Percentiles rank a stretch among this genome's conserved stretches.
These are phyloP conservation scores for Pachypeltis micranthus DNA, from an alignment of 1,140 invertebrate species.

Conservation along the genomic window DNA sequence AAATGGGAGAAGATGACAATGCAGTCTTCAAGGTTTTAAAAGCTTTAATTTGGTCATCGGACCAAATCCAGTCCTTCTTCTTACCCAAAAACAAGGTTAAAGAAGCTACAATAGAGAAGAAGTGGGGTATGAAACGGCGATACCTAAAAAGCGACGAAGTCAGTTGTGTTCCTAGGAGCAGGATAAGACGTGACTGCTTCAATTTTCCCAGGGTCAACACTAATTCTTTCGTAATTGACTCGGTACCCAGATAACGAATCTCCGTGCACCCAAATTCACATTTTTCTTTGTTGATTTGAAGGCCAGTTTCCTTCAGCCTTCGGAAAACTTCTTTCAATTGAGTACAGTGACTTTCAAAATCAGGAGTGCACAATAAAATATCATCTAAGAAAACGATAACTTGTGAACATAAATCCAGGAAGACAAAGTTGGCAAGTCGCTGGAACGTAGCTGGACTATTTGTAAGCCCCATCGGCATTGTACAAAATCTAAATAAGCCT, in stretches of 20 bases:
- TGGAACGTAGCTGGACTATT: constrained; percentile 35
- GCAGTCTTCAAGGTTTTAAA: constrained; percentile 34
- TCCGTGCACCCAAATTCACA: constrained; percentile 26
- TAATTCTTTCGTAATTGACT: constrained; percentile 31
- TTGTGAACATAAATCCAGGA: constrained; percentile 25
- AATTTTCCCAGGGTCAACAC: constrained; percentile 32
- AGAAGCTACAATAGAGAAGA: constrained; percentile 28
- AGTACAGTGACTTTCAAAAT: constrained; percentile 10
- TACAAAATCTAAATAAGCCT: constrained; percentile 30
- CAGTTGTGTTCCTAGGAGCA: constrained; percentile 25
- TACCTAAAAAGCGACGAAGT: constrained; percentile 34
- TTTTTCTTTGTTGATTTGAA: constrained; percentile 28
- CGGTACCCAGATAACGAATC: constrained; percentile 34
- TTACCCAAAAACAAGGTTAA: constrained; percentile 27
- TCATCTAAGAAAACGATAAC: constrained; percentile 25
- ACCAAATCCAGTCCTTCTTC: neutral
- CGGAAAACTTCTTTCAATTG: constrained; percentile 11
- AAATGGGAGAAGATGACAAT: constrained; percentile 30
- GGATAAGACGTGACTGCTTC: constrained; percentile 31
- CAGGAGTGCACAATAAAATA: constrained; percentile 15
- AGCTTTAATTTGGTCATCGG: neutral
- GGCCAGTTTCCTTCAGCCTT: neutral
- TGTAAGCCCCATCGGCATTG: constrained; percentile 33
- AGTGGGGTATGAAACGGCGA: constrained; percentile 31
- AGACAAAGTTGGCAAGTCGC: constrained; percentile 32